Percentiles rank a stretch among this genome's conserved stretches.
These are phyloP conservation scores for Cosmia pyralina DNA, from an alignment of 2,888 invertebrate genomes.

Conservation along the genomic window DNA sequence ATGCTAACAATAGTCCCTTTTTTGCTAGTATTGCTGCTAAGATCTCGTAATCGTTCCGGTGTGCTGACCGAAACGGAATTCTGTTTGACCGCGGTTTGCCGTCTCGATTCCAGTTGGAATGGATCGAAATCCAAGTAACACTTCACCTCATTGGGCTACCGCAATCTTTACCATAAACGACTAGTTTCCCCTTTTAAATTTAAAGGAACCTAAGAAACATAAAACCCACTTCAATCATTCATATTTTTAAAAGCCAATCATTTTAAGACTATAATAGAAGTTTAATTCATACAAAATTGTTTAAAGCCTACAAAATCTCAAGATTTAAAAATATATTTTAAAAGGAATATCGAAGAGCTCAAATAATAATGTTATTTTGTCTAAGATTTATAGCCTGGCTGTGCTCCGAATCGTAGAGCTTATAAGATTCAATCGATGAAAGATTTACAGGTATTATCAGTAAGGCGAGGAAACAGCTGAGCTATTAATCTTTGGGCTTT, in stretches of 20 bases:
- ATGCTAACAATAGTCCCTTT: background rate
- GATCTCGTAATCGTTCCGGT: background rate
- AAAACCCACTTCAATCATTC: background rate
- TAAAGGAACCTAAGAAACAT: background rate
- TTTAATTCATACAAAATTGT: constrained; percentile 13
- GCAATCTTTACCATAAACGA: no score
- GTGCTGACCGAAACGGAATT: constrained; percentile 15
- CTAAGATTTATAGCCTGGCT: constrained; percentile 14
- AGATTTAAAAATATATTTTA: background rate
- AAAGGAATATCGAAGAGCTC: background rate
- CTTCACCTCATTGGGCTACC: constrained; percentile 1
- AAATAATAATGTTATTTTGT: background rate
- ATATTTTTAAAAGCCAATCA: background rate
- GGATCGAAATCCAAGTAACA: constrained; percentile 7
- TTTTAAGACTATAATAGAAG: background rate
- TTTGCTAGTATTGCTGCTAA: background rate
- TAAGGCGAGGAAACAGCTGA: background rate
- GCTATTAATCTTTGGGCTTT: background rate
- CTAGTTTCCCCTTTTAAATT: background rate
- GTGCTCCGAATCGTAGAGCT: constrained; percentile 25
- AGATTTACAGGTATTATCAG: constrained; percentile 13
- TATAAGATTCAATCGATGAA: constrained; percentile 29
- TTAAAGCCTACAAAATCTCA: background rate
- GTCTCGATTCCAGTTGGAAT: constrained; percentile 4
- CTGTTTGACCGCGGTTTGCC: constrained; percentile 10